A percentile compares a stretch with the other conserved stretches of the same genome.
phyloP scores from a whole-genome alignment of 2,113 vertebrate species.

The Cebus imitator region DNA sequence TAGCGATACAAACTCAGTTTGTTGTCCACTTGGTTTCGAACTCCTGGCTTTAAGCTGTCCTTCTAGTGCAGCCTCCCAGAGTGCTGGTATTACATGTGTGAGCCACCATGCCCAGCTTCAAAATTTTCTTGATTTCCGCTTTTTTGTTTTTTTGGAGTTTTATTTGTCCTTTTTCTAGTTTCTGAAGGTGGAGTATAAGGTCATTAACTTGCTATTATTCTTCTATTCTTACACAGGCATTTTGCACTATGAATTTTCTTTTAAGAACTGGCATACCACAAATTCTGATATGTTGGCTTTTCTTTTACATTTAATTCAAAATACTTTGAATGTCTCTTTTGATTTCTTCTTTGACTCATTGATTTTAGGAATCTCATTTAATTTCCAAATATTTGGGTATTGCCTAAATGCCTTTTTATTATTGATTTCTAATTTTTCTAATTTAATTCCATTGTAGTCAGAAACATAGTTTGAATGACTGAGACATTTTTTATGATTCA shows the following conservation, averaged over 20 bases:
- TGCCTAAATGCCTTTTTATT: neutral
- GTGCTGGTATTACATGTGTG: too few relatives aligned
- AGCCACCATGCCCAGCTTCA: neutral
- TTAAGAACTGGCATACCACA: neutral
- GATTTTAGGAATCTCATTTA: neutral
- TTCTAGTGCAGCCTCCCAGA: too few relatives aligned
- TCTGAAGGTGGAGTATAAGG: neutral
- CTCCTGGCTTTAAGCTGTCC: too few relatives aligned
- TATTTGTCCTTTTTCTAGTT: neutral
- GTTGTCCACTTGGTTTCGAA: too few relatives aligned
- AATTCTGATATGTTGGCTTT: neutral
- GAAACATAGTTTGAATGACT: neutral
- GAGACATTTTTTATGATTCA: neutral
- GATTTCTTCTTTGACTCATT: neutral
- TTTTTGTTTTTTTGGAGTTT: neutral
- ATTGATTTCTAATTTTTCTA: neutral
- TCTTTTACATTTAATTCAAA: neutral
- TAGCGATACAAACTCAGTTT: too few relatives aligned
- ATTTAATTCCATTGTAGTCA: neutral
- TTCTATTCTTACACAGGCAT: neutral
- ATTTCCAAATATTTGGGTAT: neutral
- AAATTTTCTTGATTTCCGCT: neutral
- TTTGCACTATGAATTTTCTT: neutral
- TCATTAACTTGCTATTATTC: neutral
- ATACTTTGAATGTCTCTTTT: neutral